phyloP scores from a whole-genome alignment of 2,888 invertebrate genomes.

The Bursaphelenchus okinawaensis region DNA sequence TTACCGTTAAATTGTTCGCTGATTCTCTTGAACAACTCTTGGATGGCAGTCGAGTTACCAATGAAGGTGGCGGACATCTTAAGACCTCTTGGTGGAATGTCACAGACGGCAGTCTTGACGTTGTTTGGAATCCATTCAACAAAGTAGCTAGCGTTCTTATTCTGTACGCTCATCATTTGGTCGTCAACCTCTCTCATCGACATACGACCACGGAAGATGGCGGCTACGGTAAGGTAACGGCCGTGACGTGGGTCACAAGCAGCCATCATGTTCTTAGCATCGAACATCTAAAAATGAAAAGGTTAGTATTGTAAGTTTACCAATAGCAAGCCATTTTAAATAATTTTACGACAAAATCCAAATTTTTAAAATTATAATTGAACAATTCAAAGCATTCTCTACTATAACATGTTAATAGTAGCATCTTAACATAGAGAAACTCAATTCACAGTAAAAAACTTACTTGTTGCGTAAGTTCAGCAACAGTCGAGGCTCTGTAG shows the following conservation, averaged over 20 bases:
- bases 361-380: no score
- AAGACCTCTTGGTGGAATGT: conserved; percentile 82
- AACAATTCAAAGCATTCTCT: no score
- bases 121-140: conserved; percentile 82
- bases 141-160: conserved; percentile 78
- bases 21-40: conserved; percentile 80
- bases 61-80: conserved; percentile 88
- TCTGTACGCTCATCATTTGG: conserved; percentile 88
- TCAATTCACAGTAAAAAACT: not conserved
- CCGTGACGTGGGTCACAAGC: conserved; percentile 62
- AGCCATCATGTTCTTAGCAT: conserved; percentile 64
- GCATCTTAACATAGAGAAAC: not conserved
- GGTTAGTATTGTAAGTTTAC: no score
- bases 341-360: no score
- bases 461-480: conserved; percentile 69
- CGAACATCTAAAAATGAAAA: conserved; percentile 64
- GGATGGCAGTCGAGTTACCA: conserved; percentile 81
- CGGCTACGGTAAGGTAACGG: conserved; percentile 65
- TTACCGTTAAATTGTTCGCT: conserved; percentile 72
- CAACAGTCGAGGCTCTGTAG: conserved; percentile 69
- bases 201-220: conserved; percentile 65
- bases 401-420: no score
- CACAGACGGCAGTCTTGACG: conserved; percentile 82
- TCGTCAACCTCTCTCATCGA: conserved; percentile 70
- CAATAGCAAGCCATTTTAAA: no score